These are phyloP conservation scores for Busseola fusca DNA, from an alignment of 2,888 invertebrate species.

Conservation along the genomic window DNA sequence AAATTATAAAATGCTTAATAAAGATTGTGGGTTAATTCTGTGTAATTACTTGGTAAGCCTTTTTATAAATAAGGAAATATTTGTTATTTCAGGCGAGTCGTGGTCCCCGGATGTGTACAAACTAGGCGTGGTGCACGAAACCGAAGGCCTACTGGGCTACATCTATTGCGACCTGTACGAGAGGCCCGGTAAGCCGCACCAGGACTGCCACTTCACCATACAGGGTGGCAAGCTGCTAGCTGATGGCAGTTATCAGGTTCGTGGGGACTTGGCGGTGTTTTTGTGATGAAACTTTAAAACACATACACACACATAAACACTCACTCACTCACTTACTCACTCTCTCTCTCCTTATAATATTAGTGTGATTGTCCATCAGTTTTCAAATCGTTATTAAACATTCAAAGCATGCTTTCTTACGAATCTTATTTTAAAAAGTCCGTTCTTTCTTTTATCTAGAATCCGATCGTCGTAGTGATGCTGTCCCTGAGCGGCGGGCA, in stretches of 20 bases:
- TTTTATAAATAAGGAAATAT: background rate
- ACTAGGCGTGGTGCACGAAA: slow-evolving; percentile 95
- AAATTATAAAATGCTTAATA: too few species aligned
- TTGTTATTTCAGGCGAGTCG: slow-evolving; percentile 90
- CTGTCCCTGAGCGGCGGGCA: slow-evolving; percentile 94
- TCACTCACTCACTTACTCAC: too few species aligned
- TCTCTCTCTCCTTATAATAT: too few species aligned
- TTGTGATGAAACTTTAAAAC: background rate
- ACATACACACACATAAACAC: too few species aligned
- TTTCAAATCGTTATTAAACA: background rate
- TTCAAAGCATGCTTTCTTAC: too few species aligned
- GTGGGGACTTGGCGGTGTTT: background rate
- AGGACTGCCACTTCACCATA: slow-evolving; percentile 99
- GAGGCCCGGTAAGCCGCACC: slow-evolving; percentile 96
- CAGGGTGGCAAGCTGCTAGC: slow-evolving; percentile 95
- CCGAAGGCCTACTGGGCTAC: slow-evolving; percentile 95
- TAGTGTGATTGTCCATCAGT: background rate
- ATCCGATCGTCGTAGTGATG: slow-evolving; percentile 97
- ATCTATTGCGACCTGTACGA: slow-evolving; percentile 99
- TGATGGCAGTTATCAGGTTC: slow-evolving; percentile 95
- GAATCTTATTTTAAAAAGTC: background rate
- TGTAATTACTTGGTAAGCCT: background rate
- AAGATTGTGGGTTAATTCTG: too few species aligned
- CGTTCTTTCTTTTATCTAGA: slow-evolving; percentile 79
- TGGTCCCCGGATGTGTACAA: slow-evolving; percentile 98